phyloP scores from a whole-genome alignment of 2,113 vertebrate species.

The Salminus brasiliensis region DNA sequence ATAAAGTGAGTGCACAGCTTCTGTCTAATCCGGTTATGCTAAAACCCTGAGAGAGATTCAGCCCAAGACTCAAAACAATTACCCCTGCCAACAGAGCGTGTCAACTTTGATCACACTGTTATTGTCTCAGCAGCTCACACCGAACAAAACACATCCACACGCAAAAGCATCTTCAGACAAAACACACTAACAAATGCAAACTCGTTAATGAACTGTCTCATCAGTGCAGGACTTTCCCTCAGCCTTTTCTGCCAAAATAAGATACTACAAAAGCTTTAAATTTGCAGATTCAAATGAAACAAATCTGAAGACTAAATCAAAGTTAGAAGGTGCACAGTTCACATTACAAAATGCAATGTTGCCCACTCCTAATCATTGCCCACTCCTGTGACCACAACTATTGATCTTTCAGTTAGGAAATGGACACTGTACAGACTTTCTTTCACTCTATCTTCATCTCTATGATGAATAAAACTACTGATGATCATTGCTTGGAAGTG shows the following conservation, averaged over 20 bases:
- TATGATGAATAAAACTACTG: no score
- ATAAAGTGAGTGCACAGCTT: conserved; percentile 12
- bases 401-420: no score
- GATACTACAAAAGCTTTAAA: neutral
- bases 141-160: conserved; percentile 2
- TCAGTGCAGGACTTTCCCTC: conserved; percentile 14
- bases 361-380: neutral
- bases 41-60: conserved; percentile 41
- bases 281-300: neutral
- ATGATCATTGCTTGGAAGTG: no score
- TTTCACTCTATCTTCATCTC: no score
- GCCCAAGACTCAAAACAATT: conserved; percentile 42
- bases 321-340: neutral
- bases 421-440: no score
- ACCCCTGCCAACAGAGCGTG: conserved; percentile 36
- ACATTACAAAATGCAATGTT: neutral
- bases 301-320: neutral
- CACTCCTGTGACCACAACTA: no score
- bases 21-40: conserved; percentile 44
- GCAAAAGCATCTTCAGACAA: conserved; percentile 3
- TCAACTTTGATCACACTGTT: conserved; percentile 44
- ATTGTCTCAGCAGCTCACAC: conserved; percentile 16
- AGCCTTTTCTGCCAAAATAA: conserved; percentile 20
- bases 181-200: conserved; percentile 28
- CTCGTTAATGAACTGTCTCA: conserved; percentile 33